phyloP scores from a whole-genome alignment of 2,113 vertebrate genomes.

The Lamprotornis superbus region DNA sequence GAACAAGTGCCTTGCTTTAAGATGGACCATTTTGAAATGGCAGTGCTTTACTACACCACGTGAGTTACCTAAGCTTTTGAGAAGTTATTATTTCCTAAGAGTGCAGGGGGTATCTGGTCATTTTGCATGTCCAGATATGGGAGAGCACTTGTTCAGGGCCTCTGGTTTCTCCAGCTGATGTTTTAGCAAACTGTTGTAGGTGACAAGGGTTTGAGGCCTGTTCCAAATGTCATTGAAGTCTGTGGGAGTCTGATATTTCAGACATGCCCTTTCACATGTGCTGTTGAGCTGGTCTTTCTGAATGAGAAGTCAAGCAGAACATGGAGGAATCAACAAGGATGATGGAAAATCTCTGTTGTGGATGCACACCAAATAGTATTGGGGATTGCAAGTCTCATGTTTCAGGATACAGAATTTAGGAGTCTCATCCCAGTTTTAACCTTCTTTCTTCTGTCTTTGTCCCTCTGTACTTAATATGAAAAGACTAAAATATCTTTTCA shows the following conservation, averaged over 20 bases:
- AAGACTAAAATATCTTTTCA: not conserved
- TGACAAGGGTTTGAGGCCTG: not conserved
- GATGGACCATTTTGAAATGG: not conserved
- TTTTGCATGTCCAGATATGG: not conserved
- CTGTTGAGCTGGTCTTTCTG: not conserved
- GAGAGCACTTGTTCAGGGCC: not conserved
- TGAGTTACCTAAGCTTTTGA: not conserved
- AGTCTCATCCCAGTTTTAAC: not conserved
- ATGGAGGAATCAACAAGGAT: not conserved
- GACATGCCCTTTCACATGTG: not conserved
- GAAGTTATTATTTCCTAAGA: not conserved
- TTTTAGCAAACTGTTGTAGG: not conserved
- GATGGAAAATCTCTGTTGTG: not conserved
- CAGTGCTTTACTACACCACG: not conserved
- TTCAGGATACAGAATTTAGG: not conserved
- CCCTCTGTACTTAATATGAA: not conserved
- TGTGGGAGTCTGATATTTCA: not conserved
- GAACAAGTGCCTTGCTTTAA: conserved; percentile 23
- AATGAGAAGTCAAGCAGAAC: not conserved
- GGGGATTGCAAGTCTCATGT: not conserved
- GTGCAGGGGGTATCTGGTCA: not conserved
- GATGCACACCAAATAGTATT: not conserved
- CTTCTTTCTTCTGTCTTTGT: not conserved
- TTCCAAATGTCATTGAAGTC: not conserved
- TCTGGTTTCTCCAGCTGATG: not conserved